These are phyloP conservation scores for Oligia strigilis DNA, from an alignment of 2,888 invertebrate genomes.

Conservation along the genomic window DNA sequence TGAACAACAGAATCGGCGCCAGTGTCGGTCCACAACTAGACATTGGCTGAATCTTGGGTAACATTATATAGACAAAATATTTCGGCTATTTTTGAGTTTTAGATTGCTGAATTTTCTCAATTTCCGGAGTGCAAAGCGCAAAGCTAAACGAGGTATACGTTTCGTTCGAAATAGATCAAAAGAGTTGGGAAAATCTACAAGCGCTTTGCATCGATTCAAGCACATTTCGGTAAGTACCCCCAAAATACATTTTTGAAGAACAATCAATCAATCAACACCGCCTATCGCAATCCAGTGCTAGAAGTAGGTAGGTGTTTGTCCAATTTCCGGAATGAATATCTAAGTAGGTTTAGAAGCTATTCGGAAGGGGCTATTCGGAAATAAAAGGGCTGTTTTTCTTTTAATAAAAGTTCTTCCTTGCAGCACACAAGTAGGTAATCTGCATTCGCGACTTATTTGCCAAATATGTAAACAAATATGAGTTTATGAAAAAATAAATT, in stretches of 20 bases:
- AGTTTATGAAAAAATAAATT: too few species aligned
- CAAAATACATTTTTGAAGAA: neutral
- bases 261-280: neutral
- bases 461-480: too few species aligned
- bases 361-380: neutral
- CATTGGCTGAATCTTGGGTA: neutral
- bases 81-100: neutral
- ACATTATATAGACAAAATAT: too few species aligned
- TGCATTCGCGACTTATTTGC: too few species aligned
- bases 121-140: neutral
- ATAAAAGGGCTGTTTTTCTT: too few species aligned
- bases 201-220: slow-evolving; percentile 4
- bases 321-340: slow-evolving; percentile 2
- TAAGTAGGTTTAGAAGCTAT: neutral
- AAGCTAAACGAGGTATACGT: neutral
- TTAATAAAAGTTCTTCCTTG: too few species aligned
- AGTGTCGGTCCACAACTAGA: too few species aligned
- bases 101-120: slow-evolving; percentile 1
- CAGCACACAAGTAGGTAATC: neutral
- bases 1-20: too few species aligned
- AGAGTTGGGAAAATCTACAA: neutral
- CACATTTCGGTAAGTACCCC: neutral
- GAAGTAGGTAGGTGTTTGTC: neutral
- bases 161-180: neutral
- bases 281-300: neutral